These are phyloP conservation scores for Prionace glauca DNA, from an alignment of 2,797 vertebrate genomes.

Conservation along the genomic window DNA sequence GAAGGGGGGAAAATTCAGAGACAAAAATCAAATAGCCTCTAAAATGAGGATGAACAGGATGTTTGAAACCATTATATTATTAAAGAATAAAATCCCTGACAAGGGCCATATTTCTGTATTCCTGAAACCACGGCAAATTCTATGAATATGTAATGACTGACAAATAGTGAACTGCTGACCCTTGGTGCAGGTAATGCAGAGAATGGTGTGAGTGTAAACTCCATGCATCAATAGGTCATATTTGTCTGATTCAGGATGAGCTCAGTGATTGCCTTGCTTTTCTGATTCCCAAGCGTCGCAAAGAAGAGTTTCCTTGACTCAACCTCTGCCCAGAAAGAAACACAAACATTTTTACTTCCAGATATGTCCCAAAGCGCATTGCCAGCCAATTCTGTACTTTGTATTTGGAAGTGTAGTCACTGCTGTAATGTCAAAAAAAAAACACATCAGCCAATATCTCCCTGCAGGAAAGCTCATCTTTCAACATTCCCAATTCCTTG, in stretches of 20 bases:
- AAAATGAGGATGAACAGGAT: background rate
- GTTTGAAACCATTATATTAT: background rate
- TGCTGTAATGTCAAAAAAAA: background rate
- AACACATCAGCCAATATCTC: background rate
- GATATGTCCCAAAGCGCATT: background rate
- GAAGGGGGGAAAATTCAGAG: background rate
- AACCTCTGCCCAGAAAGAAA: background rate
- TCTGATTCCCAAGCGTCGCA: background rate
- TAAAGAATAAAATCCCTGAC: background rate
- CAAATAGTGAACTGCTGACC: background rate
- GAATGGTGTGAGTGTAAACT: background rate
- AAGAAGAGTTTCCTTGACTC: background rate
- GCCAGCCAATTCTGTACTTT: background rate
- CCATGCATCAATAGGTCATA: background rate
- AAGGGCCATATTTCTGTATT: background rate
- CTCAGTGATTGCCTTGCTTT: background rate
- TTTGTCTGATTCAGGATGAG: background rate
- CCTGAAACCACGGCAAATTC: background rate
- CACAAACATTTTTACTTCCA: background rate
- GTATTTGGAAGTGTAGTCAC: background rate
- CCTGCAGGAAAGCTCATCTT: background rate
- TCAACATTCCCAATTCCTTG: too few relatives aligned
- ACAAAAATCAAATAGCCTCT: background rate
- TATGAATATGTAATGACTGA: constrained; percentile 12
- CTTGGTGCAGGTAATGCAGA: background rate